These are phyloP conservation scores for Philotrypesis tridentata DNA, from an alignment of 1,140 invertebrate genomes.

Conservation along the genomic window DNA sequence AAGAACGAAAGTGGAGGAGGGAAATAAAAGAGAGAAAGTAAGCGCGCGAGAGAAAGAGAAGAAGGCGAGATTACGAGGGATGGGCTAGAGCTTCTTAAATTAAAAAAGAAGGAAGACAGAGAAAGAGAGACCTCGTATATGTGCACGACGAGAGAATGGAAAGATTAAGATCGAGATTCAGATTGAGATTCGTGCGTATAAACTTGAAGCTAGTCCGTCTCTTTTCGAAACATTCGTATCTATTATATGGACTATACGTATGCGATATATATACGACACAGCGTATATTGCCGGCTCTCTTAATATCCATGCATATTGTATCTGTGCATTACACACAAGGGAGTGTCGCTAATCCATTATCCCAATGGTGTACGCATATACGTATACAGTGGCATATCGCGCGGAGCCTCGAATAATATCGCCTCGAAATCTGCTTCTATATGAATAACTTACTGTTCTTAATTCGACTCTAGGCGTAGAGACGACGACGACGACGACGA, in stretches of 20 bases:
- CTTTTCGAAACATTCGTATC: background rate
- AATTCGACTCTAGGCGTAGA: too few relatives aligned
- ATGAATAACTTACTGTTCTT: too few relatives aligned
- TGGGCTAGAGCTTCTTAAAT: background rate
- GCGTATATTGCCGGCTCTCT: too few relatives aligned
- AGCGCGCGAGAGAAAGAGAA: constrained; percentile 13
- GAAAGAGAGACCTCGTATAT: too few relatives aligned
- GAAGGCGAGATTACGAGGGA: constrained; percentile 20
- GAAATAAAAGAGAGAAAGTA: background rate
- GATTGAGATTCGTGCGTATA: constrained; percentile 25
- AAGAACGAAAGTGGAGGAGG: background rate
- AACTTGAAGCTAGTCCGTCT: background rate
- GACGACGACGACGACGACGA: too few relatives aligned
- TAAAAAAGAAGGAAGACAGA: constrained; percentile 20
- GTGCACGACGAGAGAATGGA: too few relatives aligned
- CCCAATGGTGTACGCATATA: background rate
- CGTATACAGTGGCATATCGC: too few relatives aligned
- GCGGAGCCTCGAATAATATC: background rate
- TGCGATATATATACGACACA: too few relatives aligned
- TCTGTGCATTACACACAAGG: background rate
- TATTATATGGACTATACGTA: background rate
- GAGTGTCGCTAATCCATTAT: constrained; percentile 8
- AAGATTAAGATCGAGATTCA: constrained; percentile 31
- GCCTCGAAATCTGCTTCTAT: background rate
- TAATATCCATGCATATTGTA: background rate